Percentiles rank a stretch among this genome's conserved stretches.
phyloP scores from a whole-genome alignment of 1,140 invertebrate species.

The Cataglyphis hispanica region DNA sequence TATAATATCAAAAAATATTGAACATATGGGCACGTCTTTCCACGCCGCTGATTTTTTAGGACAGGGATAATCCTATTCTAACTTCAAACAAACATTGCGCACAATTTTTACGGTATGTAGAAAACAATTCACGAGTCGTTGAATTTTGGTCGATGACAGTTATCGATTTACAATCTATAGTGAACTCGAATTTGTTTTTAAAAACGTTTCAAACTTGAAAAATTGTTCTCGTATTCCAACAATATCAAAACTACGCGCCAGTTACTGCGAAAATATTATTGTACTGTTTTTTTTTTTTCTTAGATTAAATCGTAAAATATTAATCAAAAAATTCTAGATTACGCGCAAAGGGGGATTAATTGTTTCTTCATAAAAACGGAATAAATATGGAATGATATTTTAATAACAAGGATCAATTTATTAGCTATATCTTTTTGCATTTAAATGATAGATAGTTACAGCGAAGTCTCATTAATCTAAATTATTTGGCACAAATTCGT shows the following conservation, averaged over 20 bases:
- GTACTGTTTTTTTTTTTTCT: background rate
- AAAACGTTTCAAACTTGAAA: background rate
- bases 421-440: background rate
- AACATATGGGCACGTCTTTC: background rate
- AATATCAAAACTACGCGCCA: background rate
- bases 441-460: background rate
- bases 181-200: conserved; percentile 19
- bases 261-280: background rate
- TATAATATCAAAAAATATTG: background rate
- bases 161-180: background rate
- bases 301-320: background rate
- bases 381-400: conserved; percentile 1
- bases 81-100: background rate
- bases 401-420: background rate
- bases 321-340: background rate
- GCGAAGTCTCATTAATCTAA: conserved; percentile 20
- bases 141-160: background rate
- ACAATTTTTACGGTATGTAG: background rate
- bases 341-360: background rate
- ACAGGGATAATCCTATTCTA: background rate
- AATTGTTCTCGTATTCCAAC: background rate
- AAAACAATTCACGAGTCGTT: background rate
- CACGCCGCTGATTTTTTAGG: background rate
- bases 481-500: conserved; percentile 11
- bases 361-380: background rate